Evolutionary conservation across 2,797 vertebrate species (phyloP), one percentile per base, ranked within the genome.

Genomic region (Notolabrus celidotus): DNA sequence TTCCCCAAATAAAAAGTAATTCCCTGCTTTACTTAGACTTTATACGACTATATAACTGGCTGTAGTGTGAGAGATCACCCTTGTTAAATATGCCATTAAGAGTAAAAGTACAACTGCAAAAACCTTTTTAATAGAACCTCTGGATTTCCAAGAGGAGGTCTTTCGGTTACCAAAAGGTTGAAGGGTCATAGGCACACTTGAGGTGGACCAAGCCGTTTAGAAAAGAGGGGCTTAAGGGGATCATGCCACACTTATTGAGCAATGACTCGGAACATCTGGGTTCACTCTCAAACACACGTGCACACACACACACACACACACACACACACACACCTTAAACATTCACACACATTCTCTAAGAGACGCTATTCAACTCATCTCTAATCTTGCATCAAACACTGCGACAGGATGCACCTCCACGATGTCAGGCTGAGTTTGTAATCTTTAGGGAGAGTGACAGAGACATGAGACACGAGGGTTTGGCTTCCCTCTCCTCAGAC

Each of bases 201-300:
- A 87, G 78, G 81, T 85, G 83, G 87, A 90, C 86, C 85, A 78
- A 90, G 87, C 87, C 85, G 82, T 87, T 88, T 92, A 78, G 80
- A 88, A 77, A 82, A 89, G 70, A 77, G 71, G 56, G 77, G 85
- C 88, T 94, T 92, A 82, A 84, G 74, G 77, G 88, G 89, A 91
- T 94, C 91, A 91, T 85, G 87, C 83, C 81, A 87, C 91, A 90
- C 90, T 93, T 93, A 93, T 89, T 93, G 91, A 86, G 84, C 90
- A 85, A 89, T 89, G 90, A 93, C 91, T 88, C 61, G 82, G 89
- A 93, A 94, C 94, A 95, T 94, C 93, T 95, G 94, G 90, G 71
- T 89, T 86, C 82, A 75, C 83, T 93, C 92, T 85, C 72, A 66
- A 73, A 81, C 88, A 84, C 85, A 88, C 74, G 67, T 65, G 59